These are phyloP conservation scores for Vespertilio murinus DNA, from an alignment of 2,797 vertebrate genomes.

Conservation along the genomic window DNA sequence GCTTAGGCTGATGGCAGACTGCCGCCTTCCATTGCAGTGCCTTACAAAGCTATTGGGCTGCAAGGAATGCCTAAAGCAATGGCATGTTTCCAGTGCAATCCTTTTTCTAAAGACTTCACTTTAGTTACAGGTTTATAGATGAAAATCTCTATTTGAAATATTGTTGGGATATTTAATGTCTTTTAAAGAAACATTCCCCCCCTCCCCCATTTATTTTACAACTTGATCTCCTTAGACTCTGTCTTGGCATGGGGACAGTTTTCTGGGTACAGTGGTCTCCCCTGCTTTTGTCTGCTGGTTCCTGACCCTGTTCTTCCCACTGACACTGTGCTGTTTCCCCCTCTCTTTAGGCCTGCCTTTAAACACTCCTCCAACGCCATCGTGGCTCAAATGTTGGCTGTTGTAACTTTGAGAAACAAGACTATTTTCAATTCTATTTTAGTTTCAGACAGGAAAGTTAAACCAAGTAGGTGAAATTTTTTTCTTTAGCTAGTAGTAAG, in stretches of 20 bases:
- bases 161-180: not conserved
- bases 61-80: not conserved
- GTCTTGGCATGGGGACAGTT: not conserved
- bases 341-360: accelerated
- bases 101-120: not conserved
- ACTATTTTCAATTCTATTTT: not conserved
- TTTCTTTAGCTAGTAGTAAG: not conserved
- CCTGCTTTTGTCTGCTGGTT: not conserved
- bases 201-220: not conserved
- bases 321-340: accelerated
- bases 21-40: not conserved
- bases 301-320: not conserved
- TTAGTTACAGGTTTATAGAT: not conserved
- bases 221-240: not conserved
- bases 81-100: not conserved
- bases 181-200: not conserved
- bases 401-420: not conserved
- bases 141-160: not conserved
- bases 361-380: not conserved
- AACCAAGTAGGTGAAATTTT: not conserved
- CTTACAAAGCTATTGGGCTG: not conserved
- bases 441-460: not conserved
- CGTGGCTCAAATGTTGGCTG: not conserved
- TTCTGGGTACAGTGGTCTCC: not conserved
- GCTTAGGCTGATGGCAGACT: not conserved